Base-by-base conservation (phyloP, 2,113 vertebrate genomes). In the Callorhinus ursinus region DNA sequence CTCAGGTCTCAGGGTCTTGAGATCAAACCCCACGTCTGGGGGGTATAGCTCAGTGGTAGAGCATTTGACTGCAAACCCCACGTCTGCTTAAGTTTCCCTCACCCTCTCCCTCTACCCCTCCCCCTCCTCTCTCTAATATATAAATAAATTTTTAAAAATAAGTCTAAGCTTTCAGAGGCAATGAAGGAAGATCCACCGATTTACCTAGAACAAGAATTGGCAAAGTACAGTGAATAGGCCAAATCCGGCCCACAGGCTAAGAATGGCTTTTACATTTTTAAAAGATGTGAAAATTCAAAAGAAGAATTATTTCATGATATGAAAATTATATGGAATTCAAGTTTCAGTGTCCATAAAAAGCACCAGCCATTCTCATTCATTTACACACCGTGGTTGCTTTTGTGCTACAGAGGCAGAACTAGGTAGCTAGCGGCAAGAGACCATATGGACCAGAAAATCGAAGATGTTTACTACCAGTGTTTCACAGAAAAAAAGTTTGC, bases 111-210 rank as follows among this genome's bases (percentile, higher is more conserved):
- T 69, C 67, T 69, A 7, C 33, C 16, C 7, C 67, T 67, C 63
- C 63, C 15, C 15, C 31, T 67, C 63, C 67, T 36, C 67, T 69
- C 33, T 36, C 18, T n/a, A 19, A 69, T 21, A 69, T 36, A 69
- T 18, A 69, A n/a, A 51, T 26, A 69, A 21, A 77, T 28, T 31
- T 33, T 33, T 67, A 15, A 74, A 74, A 93, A 92, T 79, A 94
- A 87, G 33, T 53, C 21, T 55, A 57, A 55, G 14, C 7, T 42
- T 95, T 28, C 84, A 77, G 33, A 91, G 61, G 46, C 59, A 71
- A 51, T 26, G 28, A 76, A 91, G 39, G 76, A 74, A 81, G 88
- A 90, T 57, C 39, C 81, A 95, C 59, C 90, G n/a, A 89, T 96
- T 96, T 77, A 96, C 63, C 39, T 59, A 31, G 19, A 88, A 88